Percentiles rank a stretch among this genome's conserved stretches.
Evolutionary conservation across 2,888 invertebrate species (phyloP).

Genomic region (Synanthedon myopaeformis): DNA sequence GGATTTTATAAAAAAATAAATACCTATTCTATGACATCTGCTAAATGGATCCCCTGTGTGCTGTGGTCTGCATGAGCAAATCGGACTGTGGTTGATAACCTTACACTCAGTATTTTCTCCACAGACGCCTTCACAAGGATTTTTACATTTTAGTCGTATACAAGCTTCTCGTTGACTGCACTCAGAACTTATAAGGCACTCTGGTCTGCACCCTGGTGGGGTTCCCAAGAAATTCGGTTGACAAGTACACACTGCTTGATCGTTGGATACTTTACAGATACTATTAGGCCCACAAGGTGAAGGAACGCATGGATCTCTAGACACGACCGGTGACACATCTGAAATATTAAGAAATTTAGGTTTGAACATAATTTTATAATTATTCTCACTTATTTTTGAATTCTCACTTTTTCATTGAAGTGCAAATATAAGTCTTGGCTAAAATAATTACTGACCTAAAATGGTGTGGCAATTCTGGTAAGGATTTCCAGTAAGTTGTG

Average conservation of each 20-base stretch:
- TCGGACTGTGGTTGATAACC: slow-evolving; percentile 79
- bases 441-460: slow-evolving; percentile 26
- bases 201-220: slow-evolving; percentile 75
- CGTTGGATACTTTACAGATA: slow-evolving; percentile 77
- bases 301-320: slow-evolving; percentile 76
- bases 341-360: slow-evolving; percentile 12
- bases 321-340: slow-evolving; percentile 33
- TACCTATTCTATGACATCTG: slow-evolving; percentile 71
- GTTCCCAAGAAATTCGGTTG: slow-evolving; percentile 74
- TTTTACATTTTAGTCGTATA: slow-evolving; percentile 74
- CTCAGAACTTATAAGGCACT: slow-evolving; percentile 75
- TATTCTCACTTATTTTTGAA: neutral
- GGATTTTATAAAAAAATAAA: slow-evolving; percentile 48
- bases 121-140: slow-evolving; percentile 77
- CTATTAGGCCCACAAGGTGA: slow-evolving; percentile 83
- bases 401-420: neutral
- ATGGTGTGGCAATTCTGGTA: slow-evolving; percentile 63
- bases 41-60: slow-evolving; percentile 78
- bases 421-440: too few species aligned
- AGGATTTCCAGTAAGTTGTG: slow-evolving; percentile 73
- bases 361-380: neutral
- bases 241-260: slow-evolving; percentile 80
- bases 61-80: slow-evolving; percentile 75
- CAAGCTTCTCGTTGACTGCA: slow-evolving; percentile 76
- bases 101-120: slow-evolving; percentile 76